Base-by-base conservation (phyloP, 2,113 vertebrate species). In the Gavia stellata region DNA sequence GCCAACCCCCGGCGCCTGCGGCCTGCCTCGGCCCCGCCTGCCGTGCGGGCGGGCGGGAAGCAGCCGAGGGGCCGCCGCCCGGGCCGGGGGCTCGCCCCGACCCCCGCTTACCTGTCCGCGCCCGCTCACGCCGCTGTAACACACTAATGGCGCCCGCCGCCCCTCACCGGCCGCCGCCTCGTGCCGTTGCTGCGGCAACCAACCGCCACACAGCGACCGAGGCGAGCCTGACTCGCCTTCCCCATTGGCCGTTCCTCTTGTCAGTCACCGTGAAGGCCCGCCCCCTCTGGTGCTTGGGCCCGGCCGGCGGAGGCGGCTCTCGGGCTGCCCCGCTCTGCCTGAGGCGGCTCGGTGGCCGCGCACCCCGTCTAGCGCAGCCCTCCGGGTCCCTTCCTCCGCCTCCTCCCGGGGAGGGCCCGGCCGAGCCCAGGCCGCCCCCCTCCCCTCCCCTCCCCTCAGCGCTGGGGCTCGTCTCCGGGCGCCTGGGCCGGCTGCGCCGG, bases 1-100 rank as follows among this genome's bases (percentile, higher is more conserved):
- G 98, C 98, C 18, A 98, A 95, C 99, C 97, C n/a, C 98, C 97
- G 4, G 96, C 97, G 73, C 98, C 96, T 65, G 98, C 97, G 1
- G 98, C 95, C 94, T 98, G 98, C 65, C 97, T 98, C 49, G 98
- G 98, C 86, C 98, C 98, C 71, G 98, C 97, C 98, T 6, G 75
- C 59, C n/a, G 14, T 9, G 50, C 17, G 28, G 28, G 28, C 33
- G 17, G 16, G 53, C 21, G 28, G 36, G 44, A 10, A 12, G 19
- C 25, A 36, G 52, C 42, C 42, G 25, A n/a, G 34, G 50, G 8
- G 18, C 23, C 10, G 44, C 52, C 52, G 52, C 52, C 52, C 15
- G 50, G 7, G 8, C 36, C 38, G 10, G 34, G 26, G 38, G 23
- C 42, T 24, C 24, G 1, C 17, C 31, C 9, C 7, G 23, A 1